Conservation (phyloP, 2,888 invertebrate genomes). For the Lasioglossum marginatum region DNA sequence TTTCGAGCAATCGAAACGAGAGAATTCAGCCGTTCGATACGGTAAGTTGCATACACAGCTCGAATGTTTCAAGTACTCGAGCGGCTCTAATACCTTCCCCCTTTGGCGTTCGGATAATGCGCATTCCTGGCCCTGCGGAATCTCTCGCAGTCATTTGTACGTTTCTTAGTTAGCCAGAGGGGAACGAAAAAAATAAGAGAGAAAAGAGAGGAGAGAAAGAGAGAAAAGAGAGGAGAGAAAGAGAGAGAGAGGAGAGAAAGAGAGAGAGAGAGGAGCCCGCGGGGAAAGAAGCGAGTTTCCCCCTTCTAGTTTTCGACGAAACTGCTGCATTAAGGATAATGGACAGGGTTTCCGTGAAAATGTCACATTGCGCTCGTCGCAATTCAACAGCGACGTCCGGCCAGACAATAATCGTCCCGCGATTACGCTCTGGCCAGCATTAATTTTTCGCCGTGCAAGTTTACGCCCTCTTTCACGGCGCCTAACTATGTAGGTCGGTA, state of each 20-base stretch:
- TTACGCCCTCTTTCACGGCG: slow-evolving; percentile 33
- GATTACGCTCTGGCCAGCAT: slow-evolving; percentile 12
- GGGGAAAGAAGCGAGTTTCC: neutral
- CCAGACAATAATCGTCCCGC: slow-evolving; percentile 8
- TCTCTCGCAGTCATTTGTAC: too few species aligned
- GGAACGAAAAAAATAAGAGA: neutral
- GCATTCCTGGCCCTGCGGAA: too few species aligned
- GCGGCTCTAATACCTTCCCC: too few species aligned
- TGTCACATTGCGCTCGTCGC: neutral
- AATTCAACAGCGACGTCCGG: neutral
- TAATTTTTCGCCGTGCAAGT: slow-evolving; percentile 33
- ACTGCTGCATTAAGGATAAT: neutral
- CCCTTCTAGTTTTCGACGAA: neutral
- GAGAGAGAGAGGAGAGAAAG: too few species aligned
- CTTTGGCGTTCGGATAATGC: too few species aligned
- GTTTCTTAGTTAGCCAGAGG: neutral
- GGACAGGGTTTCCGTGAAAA: neutral
- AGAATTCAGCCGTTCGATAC: too few species aligned
- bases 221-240: too few species aligned
- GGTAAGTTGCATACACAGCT: too few species aligned
- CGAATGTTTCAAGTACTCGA: too few species aligned
- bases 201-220: neutral
- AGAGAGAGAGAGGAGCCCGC: neutral
- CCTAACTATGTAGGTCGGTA: slow-evolving; percentile 28
- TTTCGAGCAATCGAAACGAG: too few species aligned